Base-by-base conservation (phyloP, 1,140 invertebrate genomes). In the Nixonia krombeini region DNA sequence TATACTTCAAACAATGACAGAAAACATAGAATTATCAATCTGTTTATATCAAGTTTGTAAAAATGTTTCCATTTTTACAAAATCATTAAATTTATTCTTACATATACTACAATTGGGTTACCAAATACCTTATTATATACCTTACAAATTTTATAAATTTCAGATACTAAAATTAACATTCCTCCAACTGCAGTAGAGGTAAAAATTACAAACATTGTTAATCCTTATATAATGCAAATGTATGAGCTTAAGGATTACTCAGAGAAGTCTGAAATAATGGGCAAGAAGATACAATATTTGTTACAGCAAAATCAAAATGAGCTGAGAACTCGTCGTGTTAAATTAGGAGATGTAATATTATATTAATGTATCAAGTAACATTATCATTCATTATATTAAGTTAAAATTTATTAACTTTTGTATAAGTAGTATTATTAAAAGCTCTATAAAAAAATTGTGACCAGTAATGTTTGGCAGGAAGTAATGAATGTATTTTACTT, bases 131-230 rank as follows among this genome's bases (percentile, higher is more conserved):
- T n/a, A n/a, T n/a, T n/a, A n/a, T n/a, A n/a, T n/a, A n/a, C n/a
- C n/a, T n/a, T n/a, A n/a, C n/a, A n/a, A n/a, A n/a, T 18, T 21
- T 21, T 41, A 10, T 42, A 5, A 25, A 42, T 42, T 42, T 25
- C 16, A 42, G 40, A 26, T 9, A 8, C 10, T 3, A 16, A 18
- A n/a, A 26, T n/a, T 4, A 13, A 26, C 29, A 16, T 72, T 8
- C 74, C 79, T 18, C 10, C 42, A 12, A 63, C 47, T 25, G 65
- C 76, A 17, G 33, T 73, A 1, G 47, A 68, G 21, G 33, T 82
- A n/a, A 69, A 67, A 64, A 46, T 81, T 4, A 75, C 74, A 23
- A 79, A 73, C 37, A 25, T 77, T 23, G 17, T 73, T 21, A 77
- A 70, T 69, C 80, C 80, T 5, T 76, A 71, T 12, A 49, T 40